phyloP scores from a whole-genome alignment of 2,888 invertebrate genomes.

The Drosophila birchii region DNA sequence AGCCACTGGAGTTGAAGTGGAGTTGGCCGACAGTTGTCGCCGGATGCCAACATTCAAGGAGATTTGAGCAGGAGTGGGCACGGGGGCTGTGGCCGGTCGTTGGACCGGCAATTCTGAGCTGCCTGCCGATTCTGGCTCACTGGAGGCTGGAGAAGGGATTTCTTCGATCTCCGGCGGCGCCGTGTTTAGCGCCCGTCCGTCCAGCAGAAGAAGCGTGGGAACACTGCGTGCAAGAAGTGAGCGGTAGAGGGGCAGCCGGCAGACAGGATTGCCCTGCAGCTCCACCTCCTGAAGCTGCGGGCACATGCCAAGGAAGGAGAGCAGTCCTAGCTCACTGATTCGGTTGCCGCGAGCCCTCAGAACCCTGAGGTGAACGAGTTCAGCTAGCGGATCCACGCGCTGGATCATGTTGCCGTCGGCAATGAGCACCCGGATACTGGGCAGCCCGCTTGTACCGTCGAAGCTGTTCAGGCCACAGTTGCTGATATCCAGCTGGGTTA shows the following conservation, averaged over 20 bases:
- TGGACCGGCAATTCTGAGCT: conserved; percentile 43
- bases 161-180: conserved; percentile 30
- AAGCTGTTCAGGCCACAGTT: conserved; percentile 88
- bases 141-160: conserved; percentile 59
- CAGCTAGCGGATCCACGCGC: conserved; percentile 87
- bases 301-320: conserved; percentile 83
- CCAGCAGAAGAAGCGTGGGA: conserved; percentile 83
- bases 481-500: conserved; percentile 86
- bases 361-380: conserved; percentile 85
- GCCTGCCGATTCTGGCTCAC: conserved; percentile 50
- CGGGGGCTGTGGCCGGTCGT: conserved; percentile 62
- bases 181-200: conserved; percentile 77
- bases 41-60: conserved; percentile 41
- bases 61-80: conserved; percentile 36
- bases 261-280: conserved; percentile 85
- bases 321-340: conserved; percentile 80
- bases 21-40: conserved; percentile 40
- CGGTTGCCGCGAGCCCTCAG: conserved; percentile 85
- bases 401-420: conserved; percentile 88
- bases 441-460: conserved; percentile 89
- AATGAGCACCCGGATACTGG: conserved; percentile 87
- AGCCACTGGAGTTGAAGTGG: conserved; percentile 69
- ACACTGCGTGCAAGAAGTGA: conserved; percentile 82
- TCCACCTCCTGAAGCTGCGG: conserved; percentile 86
- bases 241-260: conserved; percentile 81